Evolutionary conservation across 2,888 invertebrate species (phyloP).

Genomic region (Dasypolia templi): DNA sequence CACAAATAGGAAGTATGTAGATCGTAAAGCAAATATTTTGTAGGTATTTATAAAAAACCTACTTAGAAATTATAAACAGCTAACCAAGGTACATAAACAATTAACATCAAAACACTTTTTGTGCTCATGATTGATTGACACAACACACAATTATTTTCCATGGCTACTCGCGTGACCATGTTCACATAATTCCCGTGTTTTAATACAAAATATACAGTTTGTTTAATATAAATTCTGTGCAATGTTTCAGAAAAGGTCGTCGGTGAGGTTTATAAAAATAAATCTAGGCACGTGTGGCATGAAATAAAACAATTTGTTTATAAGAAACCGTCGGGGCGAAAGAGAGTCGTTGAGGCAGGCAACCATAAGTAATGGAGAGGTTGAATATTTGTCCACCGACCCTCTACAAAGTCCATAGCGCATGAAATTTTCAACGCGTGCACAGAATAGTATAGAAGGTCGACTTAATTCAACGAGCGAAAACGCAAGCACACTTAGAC

Average conservation of each 20-base stretch:
- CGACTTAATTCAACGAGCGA: fast-evolving
- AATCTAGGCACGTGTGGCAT: slow-evolving; percentile 62
- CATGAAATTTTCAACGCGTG: slow-evolving; percentile 79
- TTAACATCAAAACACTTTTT: slow-evolving; percentile 59
- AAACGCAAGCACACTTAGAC: background rate
- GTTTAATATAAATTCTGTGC: slow-evolving; percentile 54
- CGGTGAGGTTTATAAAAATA: slow-evolving; percentile 51
- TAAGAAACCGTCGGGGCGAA: slow-evolving; percentile 70
- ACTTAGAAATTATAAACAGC: slow-evolving; percentile 14
- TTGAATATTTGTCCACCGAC: slow-evolving; percentile 78
- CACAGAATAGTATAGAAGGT: slow-evolving; percentile 20
- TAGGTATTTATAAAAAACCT: slow-evolving; percentile 1
- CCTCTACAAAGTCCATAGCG: slow-evolving; percentile 75
- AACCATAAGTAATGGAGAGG: slow-evolving; percentile 82
- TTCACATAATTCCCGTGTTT: slow-evolving; percentile 42
- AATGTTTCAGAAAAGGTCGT: slow-evolving; percentile 60
- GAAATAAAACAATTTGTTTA: slow-evolving; percentile 76
- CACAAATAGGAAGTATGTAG: background rate
- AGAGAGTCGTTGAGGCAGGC: slow-evolving; percentile 65
- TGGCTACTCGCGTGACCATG: slow-evolving; percentile 61
- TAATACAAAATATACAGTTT: slow-evolving; percentile 53
- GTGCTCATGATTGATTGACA: slow-evolving; percentile 61
- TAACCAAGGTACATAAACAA: slow-evolving; percentile 39
- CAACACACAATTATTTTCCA: slow-evolving; percentile 58
- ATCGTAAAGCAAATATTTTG: background rate